Evolutionary conservation across 2,888 invertebrate genomes (phyloP), one percentile per base, ranked within the genome.

Genomic region (Dimorphilus gyrociliatus): DNA sequence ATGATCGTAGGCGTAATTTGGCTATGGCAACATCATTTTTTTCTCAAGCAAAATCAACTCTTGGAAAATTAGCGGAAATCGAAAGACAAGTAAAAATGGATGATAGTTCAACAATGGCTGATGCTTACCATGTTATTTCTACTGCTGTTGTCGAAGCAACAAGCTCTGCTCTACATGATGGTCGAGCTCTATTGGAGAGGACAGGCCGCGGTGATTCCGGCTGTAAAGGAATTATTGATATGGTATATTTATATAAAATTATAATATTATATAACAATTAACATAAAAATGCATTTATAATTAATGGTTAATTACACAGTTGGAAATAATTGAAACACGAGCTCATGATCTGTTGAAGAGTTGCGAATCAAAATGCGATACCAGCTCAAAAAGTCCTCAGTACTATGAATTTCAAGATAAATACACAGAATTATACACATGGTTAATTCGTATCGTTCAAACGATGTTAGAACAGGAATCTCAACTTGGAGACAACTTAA

Each of bases 401-500:
- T n/a, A n/a, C n/a, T n/a, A n/a, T n/a, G n/a, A n/a, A n/a, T n/a
- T n/a, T n/a, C n/a, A n/a, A n/a, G n/a, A n/a, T n/a, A n/a, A n/a
- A n/a, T n/a, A n/a, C n/a, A n/a, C n/a, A n/a, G n/a, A n/a, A 53
- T 60, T 81, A 19, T 69, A 75, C 38, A 70, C 70, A n/a, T 81
- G 81, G 80, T 53, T 81, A 30, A 69, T 72, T 16, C 73, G 73
- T 32, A 74, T 76, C 17, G 76, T 74, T 0, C 76, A 78, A 48
- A 69, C 73, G 29, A 78, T 78, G 51, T 64, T 81, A 26, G 72
- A 73, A 46, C 73, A 74, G 23, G 75, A 77, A 48, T 70, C 72
- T 38, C 73, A 77, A 47, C 74, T 81, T 73, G 81, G 81, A n/a
- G 45, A 44, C 15, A 53, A 47, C 44, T 48, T 59, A 41, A 46